Base-by-base conservation (phyloP, 2,113 vertebrate genomes). In the Mirza zaza region DNA sequence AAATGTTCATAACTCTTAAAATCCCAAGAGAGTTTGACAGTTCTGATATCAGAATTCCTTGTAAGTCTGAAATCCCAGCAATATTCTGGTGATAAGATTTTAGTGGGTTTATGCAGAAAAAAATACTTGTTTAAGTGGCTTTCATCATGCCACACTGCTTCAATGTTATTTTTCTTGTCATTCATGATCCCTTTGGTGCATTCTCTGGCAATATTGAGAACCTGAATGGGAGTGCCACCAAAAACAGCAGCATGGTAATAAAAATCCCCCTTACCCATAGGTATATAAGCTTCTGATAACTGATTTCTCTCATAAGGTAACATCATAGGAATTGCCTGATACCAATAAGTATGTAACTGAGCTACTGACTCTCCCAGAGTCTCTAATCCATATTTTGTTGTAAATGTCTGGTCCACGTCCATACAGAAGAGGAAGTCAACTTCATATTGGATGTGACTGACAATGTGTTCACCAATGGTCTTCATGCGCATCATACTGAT, bases 111-210 rank as follows among this genome's bases (percentile, higher is more conserved):
- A 59, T 96, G 86, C 52, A 96, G 94, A 89, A 96, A 96, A 75
- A 97, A 96, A 57, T 97, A 96, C 32, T 98, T 98, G 61, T 98
- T 97, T 80, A 98, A 81, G 50, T 97, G 97, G n/a, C 97, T 98
- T 90, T 97, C 98, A 27, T 99, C 98, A 80, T 98, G 98, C 98
- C 98, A 98, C 2, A 97, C 90, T 0, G 98, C 98, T 95, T 99
- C 98, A 0, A 98, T 97, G 61, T 87, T 96, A 2, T 96, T 95
- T 65, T 63, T 94, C 71, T 98, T 97, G 12, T 99, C 98, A 1
- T 63, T 92, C 95, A 98, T 91, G 8, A 98, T 98, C 90, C 98
- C 98, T 48, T 68, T 9, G 12, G 88, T 67, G 87, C 98, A 99
- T 23, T 96, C 97, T 52, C 71, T 95, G 76, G 97, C 50, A 21